Evolutionary conservation across 2,888 invertebrate species (phyloP).

Genomic region (Dorcus parallelipipedus): DNA sequence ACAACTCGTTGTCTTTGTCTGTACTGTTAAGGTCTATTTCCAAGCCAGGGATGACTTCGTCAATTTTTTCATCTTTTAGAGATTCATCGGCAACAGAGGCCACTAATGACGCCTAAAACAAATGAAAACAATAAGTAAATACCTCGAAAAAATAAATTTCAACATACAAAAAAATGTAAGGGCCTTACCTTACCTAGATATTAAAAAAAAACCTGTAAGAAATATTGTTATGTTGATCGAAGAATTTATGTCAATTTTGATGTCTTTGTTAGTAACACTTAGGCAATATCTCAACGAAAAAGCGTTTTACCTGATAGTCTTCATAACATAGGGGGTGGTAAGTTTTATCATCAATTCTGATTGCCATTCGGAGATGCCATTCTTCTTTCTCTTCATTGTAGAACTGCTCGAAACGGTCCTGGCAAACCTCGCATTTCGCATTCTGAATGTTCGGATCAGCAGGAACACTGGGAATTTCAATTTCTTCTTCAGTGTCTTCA

Average conservation of each 20-base stretch:
- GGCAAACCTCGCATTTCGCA: slow-evolving; percentile 81
- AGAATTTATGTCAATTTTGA: background rate
- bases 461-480: slow-evolving; percentile 67
- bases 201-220: no score
- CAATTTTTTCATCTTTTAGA: slow-evolving; percentile 30
- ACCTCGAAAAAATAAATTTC: background rate
- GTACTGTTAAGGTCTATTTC: slow-evolving; percentile 44
- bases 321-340: slow-evolving; percentile 91
- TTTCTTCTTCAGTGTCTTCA: slow-evolving; percentile 58
- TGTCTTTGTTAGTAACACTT: slow-evolving; percentile 25
- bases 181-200: no score
- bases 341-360: slow-evolving; percentile 68
- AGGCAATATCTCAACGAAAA: background rate
- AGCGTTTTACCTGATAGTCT: slow-evolving; percentile 67
- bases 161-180: background rate
- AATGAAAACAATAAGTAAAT: background rate
- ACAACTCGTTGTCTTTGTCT: slow-evolving; percentile 44
- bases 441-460: slow-evolving; percentile 64
- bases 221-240: no score
- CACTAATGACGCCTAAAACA: slow-evolving; percentile 31
- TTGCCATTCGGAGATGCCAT: slow-evolving; percentile 89
- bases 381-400: slow-evolving; percentile 97
- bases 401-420: slow-evolving; percentile 90
- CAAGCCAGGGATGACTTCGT: slow-evolving; percentile 49
- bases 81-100: slow-evolving; percentile 37